A percentile compares a stretch with the other conserved stretches of the same genome.
These are phyloP conservation scores for Martes martes DNA, from an alignment of 2,113 vertebrate species.

Conservation along the genomic window DNA sequence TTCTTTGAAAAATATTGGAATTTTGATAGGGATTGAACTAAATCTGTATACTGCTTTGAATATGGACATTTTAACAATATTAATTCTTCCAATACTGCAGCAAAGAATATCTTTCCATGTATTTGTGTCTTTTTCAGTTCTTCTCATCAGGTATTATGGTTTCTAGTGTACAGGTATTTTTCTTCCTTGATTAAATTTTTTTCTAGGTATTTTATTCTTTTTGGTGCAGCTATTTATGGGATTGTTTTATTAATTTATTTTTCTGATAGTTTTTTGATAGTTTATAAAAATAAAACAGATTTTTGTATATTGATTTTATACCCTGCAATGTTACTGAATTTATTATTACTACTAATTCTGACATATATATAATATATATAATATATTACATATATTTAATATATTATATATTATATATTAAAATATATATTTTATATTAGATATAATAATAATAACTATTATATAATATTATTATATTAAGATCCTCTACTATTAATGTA, in stretches of 20 bases:
- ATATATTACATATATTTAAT: too few relatives aligned
- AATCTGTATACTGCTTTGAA: background rate
- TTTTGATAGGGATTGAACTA: background rate
- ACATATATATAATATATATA: too few relatives aligned
- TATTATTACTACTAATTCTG: background rate
- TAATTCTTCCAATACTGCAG: background rate
- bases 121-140: background rate
- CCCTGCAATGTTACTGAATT: background rate
- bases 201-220: background rate
- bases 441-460: too few relatives aligned
- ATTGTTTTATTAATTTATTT: background rate
- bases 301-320: background rate
- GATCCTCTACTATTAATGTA: too few relatives aligned
- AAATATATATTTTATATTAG: too few relatives aligned
- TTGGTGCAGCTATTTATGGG: too few relatives aligned
- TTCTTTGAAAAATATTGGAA: background rate
- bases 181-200: background rate
- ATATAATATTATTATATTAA: too few relatives aligned
- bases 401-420: too few relatives aligned
- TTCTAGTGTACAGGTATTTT: background rate
- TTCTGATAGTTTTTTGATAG: background rate
- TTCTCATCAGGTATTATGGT: background rate
- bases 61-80: background rate
- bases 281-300: background rate
- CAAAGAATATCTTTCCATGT: background rate